These are phyloP conservation scores for Aquatica leii DNA, from an alignment of 2,888 invertebrate genomes.

Conservation along the genomic window DNA sequence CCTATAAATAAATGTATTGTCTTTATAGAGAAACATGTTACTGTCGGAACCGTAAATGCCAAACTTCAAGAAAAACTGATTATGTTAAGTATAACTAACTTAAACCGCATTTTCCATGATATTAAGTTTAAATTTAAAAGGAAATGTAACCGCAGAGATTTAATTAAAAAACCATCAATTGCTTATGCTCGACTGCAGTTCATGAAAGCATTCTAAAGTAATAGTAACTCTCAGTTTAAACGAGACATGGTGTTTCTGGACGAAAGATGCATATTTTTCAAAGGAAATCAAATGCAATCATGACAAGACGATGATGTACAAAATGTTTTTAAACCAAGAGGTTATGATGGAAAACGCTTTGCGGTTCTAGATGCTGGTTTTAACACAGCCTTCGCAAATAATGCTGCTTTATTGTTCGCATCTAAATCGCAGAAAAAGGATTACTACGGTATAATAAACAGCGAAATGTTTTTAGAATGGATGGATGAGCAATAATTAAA, in stretches of 20 bases:
- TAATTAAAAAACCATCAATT: slow-evolving; percentile 9
- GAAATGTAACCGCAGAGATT: background rate
- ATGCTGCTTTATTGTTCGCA: slow-evolving; percentile 9
- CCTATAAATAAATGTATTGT: background rate
- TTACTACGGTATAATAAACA: too few relatives aligned
- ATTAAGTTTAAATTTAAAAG: slow-evolving; percentile 14
- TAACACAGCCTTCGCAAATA: slow-evolving; percentile 16
- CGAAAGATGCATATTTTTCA: slow-evolving; percentile 21
- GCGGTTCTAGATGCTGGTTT: slow-evolving; percentile 31
- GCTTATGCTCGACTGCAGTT: background rate
- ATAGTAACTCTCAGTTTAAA: background rate
- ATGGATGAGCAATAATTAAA: slow-evolving; percentile 53
- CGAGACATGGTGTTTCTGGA: slow-evolving; percentile 15
- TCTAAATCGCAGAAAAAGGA: too few relatives aligned
- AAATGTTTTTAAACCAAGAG: slow-evolving; percentile 24
- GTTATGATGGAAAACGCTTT: slow-evolving; percentile 31
- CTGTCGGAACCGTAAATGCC: too few relatives aligned
- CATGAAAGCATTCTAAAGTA: background rate
- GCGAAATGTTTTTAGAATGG: slow-evolving; percentile 68
- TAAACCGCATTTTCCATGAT: too few relatives aligned
- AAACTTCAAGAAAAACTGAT: background rate
- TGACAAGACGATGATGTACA: slow-evolving; percentile 29
- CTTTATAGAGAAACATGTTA: too few relatives aligned
- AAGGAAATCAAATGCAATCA: slow-evolving; percentile 17
- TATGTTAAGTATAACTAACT: background rate